Base-by-base conservation (phyloP, 2,888 invertebrate species). In the Corythucha ciliata region DNA sequence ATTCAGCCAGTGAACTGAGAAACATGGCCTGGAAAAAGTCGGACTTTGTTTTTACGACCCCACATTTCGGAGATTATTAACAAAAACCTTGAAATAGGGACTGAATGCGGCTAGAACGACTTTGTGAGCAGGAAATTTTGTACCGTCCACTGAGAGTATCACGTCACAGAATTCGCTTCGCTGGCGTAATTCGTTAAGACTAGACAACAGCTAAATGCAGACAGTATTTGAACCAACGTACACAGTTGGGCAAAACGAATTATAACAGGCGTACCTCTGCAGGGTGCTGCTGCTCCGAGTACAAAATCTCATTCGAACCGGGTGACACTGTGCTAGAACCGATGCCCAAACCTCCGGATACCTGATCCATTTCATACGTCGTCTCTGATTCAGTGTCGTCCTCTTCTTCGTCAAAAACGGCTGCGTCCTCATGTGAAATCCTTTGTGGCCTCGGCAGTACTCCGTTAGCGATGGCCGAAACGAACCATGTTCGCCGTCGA, bases 31-130 rank as follows among this genome's bases (percentile, higher is more conserved):
- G 53, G 8, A 55, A 55, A 41, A 47, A 44, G 45, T 14, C 14
- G 49, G n/a, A n/a, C n/a, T n/a, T n/a, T n/a, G n/a, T n/a, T n/a
- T n/a, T n/a, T n/a, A n/a, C n/a, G n/a, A n/a, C n/a, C n/a, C n/a
- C n/a, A n/a, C n/a, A n/a, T n/a, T n/a, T n/a, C n/a, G n/a, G n/a
- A n/a, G n/a, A n/a, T n/a, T n/a, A n/a, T n/a, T n/a, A n/a, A n/a
- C n/a, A n/a, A 18, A 34, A 8, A 34, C 68, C 61, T 66, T 67
- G 58, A 70, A 70, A 56, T 69, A 69, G 8, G 70, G 67, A 55
- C 70, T 71, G 57, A 68, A 69, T 4, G 71, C 65, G 5, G 70
- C 67, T 29, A 71, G 61, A n/a, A 70, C 69, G 55, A 63, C 64
- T 57, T 64, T 64, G 54, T 71, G 71, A 24, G 69, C 70, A 24